These are phyloP conservation scores for Eutrigla gurnardus DNA, from an alignment of 2,797 vertebrate genomes.

Conservation along the genomic window DNA sequence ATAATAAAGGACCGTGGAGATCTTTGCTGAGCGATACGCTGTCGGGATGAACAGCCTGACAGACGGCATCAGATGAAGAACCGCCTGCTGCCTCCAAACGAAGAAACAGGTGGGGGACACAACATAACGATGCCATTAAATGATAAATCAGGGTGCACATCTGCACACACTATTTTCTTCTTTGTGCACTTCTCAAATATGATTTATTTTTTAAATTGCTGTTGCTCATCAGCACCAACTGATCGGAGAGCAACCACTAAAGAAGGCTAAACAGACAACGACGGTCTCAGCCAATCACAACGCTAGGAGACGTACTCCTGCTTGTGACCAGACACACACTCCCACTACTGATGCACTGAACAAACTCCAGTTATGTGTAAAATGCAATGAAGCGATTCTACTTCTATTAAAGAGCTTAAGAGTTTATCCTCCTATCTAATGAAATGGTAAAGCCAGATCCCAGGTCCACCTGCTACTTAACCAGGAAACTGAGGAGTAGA, in stretches of 20 bases:
- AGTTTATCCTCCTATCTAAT: slow-evolving; percentile 16
- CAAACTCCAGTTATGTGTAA: slow-evolving; percentile 10
- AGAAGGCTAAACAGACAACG: background rate
- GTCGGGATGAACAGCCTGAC: background rate
- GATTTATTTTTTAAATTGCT: background rate
- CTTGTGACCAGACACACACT: background rate
- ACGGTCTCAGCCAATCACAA: too few relatives aligned
- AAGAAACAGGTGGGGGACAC: background rate
- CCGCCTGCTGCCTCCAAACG: background rate
- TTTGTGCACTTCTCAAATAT: background rate
- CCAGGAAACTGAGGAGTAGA: slow-evolving; percentile 61
- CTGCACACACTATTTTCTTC: background rate
- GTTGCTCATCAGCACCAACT: background rate
- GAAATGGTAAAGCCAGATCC: slow-evolving; percentile 33
- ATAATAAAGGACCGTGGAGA: background rate
- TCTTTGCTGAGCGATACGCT: background rate
- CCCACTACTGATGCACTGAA: background rate
- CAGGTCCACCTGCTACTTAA: slow-evolving; percentile 51
- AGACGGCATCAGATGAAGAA: background rate
- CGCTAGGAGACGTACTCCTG: too few relatives aligned
- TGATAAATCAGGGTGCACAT: too few relatives aligned
- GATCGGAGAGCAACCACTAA: background rate
- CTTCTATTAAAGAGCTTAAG: slow-evolving; percentile 1
- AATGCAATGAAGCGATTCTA: background rate
- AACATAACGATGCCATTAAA: background rate